Conservation (phyloP, 2,888 invertebrate species). For the Anarsia innoxiella region DNA sequence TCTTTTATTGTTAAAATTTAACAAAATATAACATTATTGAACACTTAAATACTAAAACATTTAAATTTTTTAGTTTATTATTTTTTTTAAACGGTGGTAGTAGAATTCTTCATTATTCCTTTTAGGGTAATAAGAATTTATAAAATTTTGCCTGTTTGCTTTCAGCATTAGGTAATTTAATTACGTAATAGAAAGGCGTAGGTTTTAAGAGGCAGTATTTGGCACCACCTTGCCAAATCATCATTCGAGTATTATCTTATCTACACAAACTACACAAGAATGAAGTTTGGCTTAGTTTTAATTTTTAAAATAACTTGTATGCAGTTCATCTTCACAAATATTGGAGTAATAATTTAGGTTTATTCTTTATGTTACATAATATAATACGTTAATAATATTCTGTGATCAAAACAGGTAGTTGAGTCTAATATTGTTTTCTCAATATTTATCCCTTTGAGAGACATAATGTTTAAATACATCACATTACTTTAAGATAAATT, state of each 20-base stretch:
- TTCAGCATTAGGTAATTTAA: constrained; percentile 50
- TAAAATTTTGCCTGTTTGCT: constrained; percentile 22
- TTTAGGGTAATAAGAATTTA: constrained; percentile 16
- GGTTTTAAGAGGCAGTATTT: too few relatives aligned
- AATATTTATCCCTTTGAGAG: too few relatives aligned
- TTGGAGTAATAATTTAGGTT: too few relatives aligned
- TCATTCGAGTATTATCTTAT: constrained; percentile 31
- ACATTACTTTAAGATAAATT: too few relatives aligned
- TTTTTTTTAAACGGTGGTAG: constrained; percentile 42
- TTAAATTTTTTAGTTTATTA: constrained; percentile 40
- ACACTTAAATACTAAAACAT: constrained; percentile 52
- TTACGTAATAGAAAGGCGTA: constrained; percentile 62
- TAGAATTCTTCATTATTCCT: constrained; percentile 12
- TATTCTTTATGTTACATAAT: too few relatives aligned
- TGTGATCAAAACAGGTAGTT: too few relatives aligned
- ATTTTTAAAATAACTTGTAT: too few relatives aligned
- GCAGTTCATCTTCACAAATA: too few relatives aligned
- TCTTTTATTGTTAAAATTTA: constrained; percentile 72
- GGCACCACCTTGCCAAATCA: constrained; percentile 41
- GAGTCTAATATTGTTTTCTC: too few relatives aligned
- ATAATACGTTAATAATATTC: too few relatives aligned
- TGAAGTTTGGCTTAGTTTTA: constrained; percentile 38
- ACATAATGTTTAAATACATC: too few relatives aligned
- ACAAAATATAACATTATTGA: constrained; percentile 66
- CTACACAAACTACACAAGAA: constrained; percentile 40